phyloP scores from a whole-genome alignment of 1,140 invertebrate genomes.

The Dinothrombium tinctorium region DNA sequence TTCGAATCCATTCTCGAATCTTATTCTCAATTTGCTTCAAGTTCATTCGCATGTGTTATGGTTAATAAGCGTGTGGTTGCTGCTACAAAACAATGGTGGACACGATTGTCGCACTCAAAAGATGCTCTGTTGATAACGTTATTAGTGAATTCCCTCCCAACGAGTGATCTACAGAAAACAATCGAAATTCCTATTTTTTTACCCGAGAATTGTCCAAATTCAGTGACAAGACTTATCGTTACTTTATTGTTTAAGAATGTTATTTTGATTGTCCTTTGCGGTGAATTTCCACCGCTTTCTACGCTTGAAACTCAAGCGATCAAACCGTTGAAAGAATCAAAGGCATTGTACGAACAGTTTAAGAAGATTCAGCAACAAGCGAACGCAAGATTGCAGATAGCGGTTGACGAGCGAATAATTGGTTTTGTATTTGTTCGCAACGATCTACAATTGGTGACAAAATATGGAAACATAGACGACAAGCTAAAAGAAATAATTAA shows the following conservation, averaged over 20 bases:
- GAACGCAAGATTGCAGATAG: too few relatives aligned
- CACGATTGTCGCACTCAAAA: not conserved
- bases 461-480: too few relatives aligned
- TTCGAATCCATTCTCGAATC: conserved; percentile 1
- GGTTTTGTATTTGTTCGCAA: too few relatives aligned
- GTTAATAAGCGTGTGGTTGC: conserved; percentile 3
- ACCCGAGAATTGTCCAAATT: conserved; percentile 8
- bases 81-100: conserved; percentile 10
- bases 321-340: not conserved
- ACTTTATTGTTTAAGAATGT: conserved; percentile 1
- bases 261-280: conserved; percentile 5
- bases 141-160: conserved; percentile 4
- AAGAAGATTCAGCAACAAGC: too few relatives aligned
- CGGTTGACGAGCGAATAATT: too few relatives aligned
- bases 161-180: not conserved
- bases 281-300: conserved; percentile 6
- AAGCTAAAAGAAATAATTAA: too few relatives aligned
- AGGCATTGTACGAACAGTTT: too few relatives aligned
- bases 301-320: too few relatives aligned
- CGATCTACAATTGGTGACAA: too few relatives aligned
- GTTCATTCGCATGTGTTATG: conserved; percentile 3
- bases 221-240: not conserved
- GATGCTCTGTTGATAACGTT: conserved; percentile 2
- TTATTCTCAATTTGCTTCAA: conserved; percentile 1
- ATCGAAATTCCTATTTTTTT: conserved; percentile 6